These are phyloP conservation scores for Istiophorus platypterus DNA, from an alignment of 2,113 vertebrate genomes.

Conservation along the genomic window DNA sequence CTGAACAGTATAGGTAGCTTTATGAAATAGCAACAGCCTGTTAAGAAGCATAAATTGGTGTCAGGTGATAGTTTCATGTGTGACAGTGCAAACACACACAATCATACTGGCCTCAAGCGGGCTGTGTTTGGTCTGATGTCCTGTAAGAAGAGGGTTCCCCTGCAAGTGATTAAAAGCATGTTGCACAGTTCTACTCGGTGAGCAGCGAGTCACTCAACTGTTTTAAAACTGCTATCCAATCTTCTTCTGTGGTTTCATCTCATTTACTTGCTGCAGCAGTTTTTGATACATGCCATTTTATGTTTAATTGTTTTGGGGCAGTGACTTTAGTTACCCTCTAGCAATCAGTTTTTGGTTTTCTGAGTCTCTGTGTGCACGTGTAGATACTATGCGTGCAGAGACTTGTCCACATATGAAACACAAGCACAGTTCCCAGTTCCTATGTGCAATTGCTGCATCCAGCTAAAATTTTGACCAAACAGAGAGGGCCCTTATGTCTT, in stretches of 20 bases:
- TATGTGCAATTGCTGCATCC: constrained; percentile 18
- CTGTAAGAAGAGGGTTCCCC: constrained; percentile 10
- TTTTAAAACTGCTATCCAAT: constrained; percentile 18
- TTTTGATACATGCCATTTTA: neutral
- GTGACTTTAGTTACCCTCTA: constrained; percentile 1
- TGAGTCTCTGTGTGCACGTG: neutral
- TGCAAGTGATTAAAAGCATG: constrained; percentile 6
- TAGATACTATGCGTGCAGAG: neutral
- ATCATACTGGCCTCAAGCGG: neutral
- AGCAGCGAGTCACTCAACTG: constrained; percentile 13
- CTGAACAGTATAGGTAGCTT: neutral
- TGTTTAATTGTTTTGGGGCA: neutral
- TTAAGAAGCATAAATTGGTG: neutral
- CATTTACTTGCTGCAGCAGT: constrained; percentile 2
- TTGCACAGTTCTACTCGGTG: neutral
- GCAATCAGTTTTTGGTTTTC: constrained; percentile 1
- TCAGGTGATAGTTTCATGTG: neutral
- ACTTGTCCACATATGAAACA: constrained; percentile 14
- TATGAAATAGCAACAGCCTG: neutral
- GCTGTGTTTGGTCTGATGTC: constrained; percentile 13
- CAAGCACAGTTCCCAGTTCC: constrained; percentile 6
- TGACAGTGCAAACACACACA: neutral
- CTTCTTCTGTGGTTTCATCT: neutral
- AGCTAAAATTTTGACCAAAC: constrained; percentile 9
- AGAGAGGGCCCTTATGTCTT: constrained; percentile 29